Evolutionary conservation across 2,888 invertebrate species (phyloP).

Genomic region (Dinocampus coccinellae): DNA sequence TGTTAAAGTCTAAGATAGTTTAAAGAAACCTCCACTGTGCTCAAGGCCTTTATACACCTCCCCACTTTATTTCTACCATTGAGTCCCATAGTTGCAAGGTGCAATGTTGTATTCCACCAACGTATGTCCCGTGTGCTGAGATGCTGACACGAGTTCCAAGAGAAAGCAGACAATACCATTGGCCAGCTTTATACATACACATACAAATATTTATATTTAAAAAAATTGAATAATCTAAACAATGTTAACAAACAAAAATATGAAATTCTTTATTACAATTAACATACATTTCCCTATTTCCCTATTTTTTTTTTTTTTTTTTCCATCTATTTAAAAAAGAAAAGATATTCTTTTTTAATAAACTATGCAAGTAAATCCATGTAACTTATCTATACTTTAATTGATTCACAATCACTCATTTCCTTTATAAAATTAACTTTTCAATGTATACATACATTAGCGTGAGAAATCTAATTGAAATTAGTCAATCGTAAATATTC

Average conservation of each 20-base stretch:
- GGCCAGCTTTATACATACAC: slow-evolving; percentile 7
- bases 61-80: slow-evolving; percentile 51
- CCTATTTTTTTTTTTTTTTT: neutral
- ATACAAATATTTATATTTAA: too few species aligned
- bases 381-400: neutral
- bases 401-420: neutral
- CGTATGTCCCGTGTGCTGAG: slow-evolving; percentile 6
- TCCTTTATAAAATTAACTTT: neutral
- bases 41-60: slow-evolving; percentile 62
- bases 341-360: too few species aligned
- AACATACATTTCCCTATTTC: too few species aligned
- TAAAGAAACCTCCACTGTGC: slow-evolving; percentile 57
- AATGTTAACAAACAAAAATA: too few species aligned
- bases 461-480: neutral
- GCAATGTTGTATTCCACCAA: slow-evolving; percentile 8
- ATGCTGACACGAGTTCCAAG: slow-evolving; percentile 46
- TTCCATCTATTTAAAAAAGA: neutral
- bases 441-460: neutral
- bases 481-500: neutral
- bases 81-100: slow-evolving; percentile 34
- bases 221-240: too few species aligned
- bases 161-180: slow-evolving; percentile 52
- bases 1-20: slow-evolving; percentile 54
- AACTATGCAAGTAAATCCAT: neutral
- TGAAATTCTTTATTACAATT: too few species aligned